Conservation (phyloP, 2,888 invertebrate species). For the Allolobophora icterica region DNA sequence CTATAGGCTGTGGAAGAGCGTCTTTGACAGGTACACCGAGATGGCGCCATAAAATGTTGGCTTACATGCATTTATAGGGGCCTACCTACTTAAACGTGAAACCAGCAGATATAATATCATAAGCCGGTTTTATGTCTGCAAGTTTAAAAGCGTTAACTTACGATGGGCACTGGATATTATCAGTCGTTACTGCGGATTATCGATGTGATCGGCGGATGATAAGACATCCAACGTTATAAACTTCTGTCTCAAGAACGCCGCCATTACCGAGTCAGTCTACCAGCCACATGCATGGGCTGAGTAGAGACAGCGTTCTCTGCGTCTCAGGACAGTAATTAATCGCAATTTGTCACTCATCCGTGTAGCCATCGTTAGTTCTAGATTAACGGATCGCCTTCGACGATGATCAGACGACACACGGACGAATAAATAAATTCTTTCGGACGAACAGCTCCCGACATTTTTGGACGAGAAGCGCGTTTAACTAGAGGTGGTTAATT, state of each 20-base stretch:
- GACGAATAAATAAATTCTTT: background rate
- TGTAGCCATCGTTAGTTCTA: background rate
- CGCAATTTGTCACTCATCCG: background rate
- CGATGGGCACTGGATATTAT: background rate
- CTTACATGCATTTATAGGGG: no score
- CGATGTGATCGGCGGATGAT: background rate
- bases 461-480: background rate
- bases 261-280: background rate
- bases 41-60: no score
- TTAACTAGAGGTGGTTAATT: background rate
- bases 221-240: background rate
- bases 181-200: conserved; percentile 6
- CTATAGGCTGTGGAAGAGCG: no score
- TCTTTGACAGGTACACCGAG: no score
- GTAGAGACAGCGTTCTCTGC: background rate
- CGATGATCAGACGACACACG: no score
- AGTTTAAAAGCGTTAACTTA: background rate
- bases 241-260: background rate
- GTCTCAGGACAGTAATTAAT: background rate
- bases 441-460: background rate
- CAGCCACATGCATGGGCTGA: background rate
- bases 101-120: background rate
- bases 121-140: background rate
- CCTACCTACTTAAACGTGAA: background rate
- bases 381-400: background rate